These are phyloP conservation scores for Pristionchus exspectatus DNA, from an alignment of 2,888 invertebrate species.

Conservation along the genomic window DNA sequence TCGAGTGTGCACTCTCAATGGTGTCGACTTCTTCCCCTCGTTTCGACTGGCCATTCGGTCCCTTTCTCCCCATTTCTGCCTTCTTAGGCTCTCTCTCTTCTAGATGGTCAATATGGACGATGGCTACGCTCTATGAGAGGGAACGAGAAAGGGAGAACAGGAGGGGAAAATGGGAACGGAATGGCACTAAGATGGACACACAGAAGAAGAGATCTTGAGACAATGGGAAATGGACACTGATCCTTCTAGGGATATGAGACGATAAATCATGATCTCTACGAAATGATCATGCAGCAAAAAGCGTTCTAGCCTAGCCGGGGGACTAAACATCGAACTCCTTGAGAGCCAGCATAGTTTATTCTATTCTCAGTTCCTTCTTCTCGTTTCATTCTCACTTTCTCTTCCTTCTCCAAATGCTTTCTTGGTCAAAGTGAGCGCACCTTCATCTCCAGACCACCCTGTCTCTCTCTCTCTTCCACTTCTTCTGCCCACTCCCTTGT, in stretches of 20 bases:
- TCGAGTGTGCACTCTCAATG: neutral
- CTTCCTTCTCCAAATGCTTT: neutral
- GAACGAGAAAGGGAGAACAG: slow-evolving; percentile 5
- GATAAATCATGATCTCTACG: neutral
- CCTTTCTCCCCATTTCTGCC: neutral
- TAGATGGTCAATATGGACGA: slow-evolving; percentile 35
- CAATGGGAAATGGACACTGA: slow-evolving; percentile 9
- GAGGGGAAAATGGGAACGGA: slow-evolving; percentile 19
- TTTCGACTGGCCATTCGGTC: slow-evolving; percentile 28
- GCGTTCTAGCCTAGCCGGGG: neutral
- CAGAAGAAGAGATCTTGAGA: slow-evolving; percentile 2
- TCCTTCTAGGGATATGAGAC: neutral
- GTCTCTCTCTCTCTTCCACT: slow-evolving; percentile 40
- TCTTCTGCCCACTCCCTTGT: slow-evolving; percentile 16
- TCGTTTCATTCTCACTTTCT: slow-evolving; percentile 17
- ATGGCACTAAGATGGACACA: neutral
- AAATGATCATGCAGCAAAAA: neutral
- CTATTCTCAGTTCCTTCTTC: slow-evolving; percentile 11
- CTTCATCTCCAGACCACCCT: slow-evolving; percentile 28
- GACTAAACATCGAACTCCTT: slow-evolving; percentile 45
- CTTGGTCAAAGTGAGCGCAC: slow-evolving; percentile 36
- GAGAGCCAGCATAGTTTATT: slow-evolving; percentile 20
- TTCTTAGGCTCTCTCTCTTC: slow-evolving; percentile 19
- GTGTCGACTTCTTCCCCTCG: slow-evolving; percentile 35
- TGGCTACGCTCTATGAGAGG: slow-evolving; percentile 53